phyloP scores from a whole-genome alignment of 2,113 vertebrate species.

The Trogon surrucura region DNA sequence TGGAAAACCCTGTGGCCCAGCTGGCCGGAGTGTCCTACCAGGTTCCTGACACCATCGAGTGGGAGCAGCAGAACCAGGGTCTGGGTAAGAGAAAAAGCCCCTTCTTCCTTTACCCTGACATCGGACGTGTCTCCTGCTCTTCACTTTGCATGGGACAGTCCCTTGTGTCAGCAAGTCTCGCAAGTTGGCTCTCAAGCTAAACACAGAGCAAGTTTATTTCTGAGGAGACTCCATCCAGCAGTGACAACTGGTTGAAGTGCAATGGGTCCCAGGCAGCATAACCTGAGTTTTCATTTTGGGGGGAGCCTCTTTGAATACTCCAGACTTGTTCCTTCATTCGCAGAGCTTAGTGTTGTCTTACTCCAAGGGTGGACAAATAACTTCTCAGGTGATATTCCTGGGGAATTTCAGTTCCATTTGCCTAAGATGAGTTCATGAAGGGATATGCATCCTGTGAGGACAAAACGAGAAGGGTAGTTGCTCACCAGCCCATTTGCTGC shows the following conservation, averaged over 20 bases:
- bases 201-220: not conserved
- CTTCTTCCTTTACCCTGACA: not conserved
- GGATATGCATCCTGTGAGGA: not conserved
- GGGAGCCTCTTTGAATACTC: not conserved
- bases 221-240: not conserved
- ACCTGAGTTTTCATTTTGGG: not conserved
- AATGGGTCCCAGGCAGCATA: not conserved
- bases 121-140: not conserved
- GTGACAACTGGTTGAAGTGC: not conserved
- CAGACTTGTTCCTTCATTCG: not conserved
- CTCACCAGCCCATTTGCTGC: not conserved
- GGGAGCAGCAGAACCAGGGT: conserved; percentile 94
- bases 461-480: not conserved
- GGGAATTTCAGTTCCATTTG: not conserved
- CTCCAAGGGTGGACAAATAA: not conserved
- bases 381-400: not conserved
- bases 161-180: accelerated
- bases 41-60: conserved; percentile 85
- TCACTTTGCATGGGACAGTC: not conserved
- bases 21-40: conserved; percentile 80
- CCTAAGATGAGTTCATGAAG: not conserved
- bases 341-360: not conserved
- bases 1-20: conserved; percentile 59
- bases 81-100: conserved; percentile 81
- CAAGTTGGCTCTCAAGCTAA: not conserved